phyloP scores from a whole-genome alignment of 2,888 invertebrate species.

The Bimastos eiseni region DNA sequence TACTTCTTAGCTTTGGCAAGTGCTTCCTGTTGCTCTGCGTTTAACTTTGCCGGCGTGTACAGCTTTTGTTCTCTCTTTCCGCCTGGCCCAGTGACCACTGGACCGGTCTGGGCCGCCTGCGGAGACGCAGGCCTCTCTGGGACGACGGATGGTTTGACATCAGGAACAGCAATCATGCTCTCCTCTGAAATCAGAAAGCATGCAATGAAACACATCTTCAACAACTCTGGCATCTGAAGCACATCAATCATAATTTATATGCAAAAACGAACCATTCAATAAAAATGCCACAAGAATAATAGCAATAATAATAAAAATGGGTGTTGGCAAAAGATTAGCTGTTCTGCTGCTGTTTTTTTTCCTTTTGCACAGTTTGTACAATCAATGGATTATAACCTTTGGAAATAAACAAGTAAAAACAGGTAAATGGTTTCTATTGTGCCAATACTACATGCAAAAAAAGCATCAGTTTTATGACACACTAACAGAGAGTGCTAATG shows the following conservation, averaged over 20 bases:
- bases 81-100: constrained; percentile 41
- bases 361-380: background rate
- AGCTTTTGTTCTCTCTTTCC: constrained; percentile 62
- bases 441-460: background rate
- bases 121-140: constrained; percentile 22
- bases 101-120: constrained; percentile 37
- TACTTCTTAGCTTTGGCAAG: constrained; percentile 95
- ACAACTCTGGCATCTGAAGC: background rate
- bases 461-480: background rate
- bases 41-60: constrained; percentile 84
- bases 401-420: background rate
- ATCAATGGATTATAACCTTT: background rate
- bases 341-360: background rate
- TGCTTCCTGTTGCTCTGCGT: constrained; percentile 84
- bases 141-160: background rate
- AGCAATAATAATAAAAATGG: background rate
- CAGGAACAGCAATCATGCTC: background rate
- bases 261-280: background rate
- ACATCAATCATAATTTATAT: background rate
- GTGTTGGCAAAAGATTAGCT: background rate
- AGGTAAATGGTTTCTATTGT: background rate
- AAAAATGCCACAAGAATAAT: background rate
- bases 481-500: background rate
- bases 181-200: background rate
- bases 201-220: background rate